Conservation (phyloP, 2,888 invertebrate species). For the Alloscopus bannaensis region DNA sequence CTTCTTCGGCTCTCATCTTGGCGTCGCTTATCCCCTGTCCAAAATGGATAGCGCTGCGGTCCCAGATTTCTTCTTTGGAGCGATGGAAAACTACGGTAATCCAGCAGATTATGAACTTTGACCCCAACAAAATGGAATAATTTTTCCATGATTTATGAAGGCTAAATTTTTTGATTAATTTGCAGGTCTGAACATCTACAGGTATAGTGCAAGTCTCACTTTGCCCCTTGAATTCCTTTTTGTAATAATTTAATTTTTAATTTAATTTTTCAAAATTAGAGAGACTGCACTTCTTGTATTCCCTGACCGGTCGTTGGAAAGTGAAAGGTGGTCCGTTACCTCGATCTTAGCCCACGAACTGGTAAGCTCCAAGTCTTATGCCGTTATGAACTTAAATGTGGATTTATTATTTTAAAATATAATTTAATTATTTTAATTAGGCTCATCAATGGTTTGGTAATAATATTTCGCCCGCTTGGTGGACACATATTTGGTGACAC, state of each 20-base stretch:
- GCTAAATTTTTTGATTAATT: conserved; percentile 5
- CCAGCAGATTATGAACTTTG: neutral
- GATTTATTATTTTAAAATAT: neutral
- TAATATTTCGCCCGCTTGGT: conserved; percentile 56
- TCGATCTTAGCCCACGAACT: conserved; percentile 68
- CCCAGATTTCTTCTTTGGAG: conserved; percentile 60
- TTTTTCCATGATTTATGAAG: neutral
- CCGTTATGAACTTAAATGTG: too few species aligned
- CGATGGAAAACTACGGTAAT: conserved; percentile 65
- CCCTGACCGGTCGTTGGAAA: conserved; percentile 64
- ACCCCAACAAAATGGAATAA: neutral
- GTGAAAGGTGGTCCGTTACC: conserved; percentile 63
- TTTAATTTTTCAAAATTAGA: conserved; percentile 28
- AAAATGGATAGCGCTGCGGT: conserved; percentile 69
- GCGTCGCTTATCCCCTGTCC: conserved; percentile 42
- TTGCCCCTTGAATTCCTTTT: neutral
- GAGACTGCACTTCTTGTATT: conserved; percentile 65
- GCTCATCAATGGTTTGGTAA: conserved; percentile 69
- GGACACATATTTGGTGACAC: conserved; percentile 71
- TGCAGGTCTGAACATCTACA: conserved; percentile 67
- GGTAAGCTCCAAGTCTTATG: conserved; percentile 29
- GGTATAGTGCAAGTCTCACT: conserved; percentile 28
- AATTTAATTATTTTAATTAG: conserved; percentile 10
- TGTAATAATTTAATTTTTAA: neutral
- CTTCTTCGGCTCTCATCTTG: conserved; percentile 52